Base-by-base conservation (phyloP, 2,113 vertebrate genomes). In the Eulacestoma nigropectus region DNA sequence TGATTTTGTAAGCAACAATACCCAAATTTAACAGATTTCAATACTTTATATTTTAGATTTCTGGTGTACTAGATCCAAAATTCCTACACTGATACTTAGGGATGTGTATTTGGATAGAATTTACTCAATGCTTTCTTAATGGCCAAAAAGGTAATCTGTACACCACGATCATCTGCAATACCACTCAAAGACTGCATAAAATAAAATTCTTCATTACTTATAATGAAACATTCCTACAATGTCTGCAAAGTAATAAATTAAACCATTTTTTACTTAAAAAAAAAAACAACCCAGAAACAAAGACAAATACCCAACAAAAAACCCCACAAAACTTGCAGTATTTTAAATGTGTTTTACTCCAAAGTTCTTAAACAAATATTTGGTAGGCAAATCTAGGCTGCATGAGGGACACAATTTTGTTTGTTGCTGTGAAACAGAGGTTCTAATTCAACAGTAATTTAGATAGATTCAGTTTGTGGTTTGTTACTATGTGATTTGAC, bases 401-500 rank as follows among this genome's bases (percentile, higher is more conserved):
- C 9, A 6, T 35, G 53, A 90, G 30, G 10, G 26, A 37, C 37
- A 23, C 4, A 11, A 29, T 60, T 83, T 76, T 72, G 26, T 78
- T 84, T 91, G 67, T 72, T 90, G 16, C 46, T 56, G 53, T 77
- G 83, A 68, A 87, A 85, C 20, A 72, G 57, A 72, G 57, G 53
- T 93, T 94, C 82, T 90, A 84, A 93, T 79, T 93, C 67, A 84
- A 30, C 59, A 64, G 84, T 70, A 96, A 88, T 78, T 94, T 96
- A 95, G 90, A 75, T 8, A 39, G 37, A 77, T 94, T 94, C 74
- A 84, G 46, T 49, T 68, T 91, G 76, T 90, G 91, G 56, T 94
- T 97, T 97, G 81, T 94, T 82, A 59, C 50, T 88, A 2, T 90
- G 83, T 90, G 83, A 97, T 97, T 94, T 97, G 95, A 91, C 92